Conservation (phyloP, 2,113 vertebrate species). For the Tenrec ecaudatus region DNA sequence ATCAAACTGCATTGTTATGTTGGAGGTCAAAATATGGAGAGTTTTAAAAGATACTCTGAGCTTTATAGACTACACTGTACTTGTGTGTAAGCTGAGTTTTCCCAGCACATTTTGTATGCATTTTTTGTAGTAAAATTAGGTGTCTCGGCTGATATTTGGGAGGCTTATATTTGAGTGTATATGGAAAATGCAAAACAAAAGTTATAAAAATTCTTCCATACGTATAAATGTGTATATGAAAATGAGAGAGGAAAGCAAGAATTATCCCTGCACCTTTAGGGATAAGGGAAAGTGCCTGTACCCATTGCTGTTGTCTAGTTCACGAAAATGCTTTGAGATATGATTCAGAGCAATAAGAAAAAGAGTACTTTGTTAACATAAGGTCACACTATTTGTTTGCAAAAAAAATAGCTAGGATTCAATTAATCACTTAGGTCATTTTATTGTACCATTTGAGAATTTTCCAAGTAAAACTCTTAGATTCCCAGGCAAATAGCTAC, state of each 20-base stretch:
- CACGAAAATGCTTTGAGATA: background rate
- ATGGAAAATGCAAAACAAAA: no score
- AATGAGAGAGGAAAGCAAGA: background rate
- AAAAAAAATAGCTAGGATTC: background rate
- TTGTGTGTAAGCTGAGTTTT: no score
- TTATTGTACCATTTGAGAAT: background rate
- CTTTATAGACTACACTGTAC: background rate
- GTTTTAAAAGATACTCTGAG: background rate
- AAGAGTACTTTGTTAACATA: background rate
- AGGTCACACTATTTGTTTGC: background rate
- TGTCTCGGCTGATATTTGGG: no score
- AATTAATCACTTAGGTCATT: background rate
- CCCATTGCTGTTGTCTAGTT: no score
- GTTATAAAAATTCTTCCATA: no score
- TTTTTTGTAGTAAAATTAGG: no score
- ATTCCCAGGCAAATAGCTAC: background rate
- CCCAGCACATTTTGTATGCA: no score
- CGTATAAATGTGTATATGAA: background rate
- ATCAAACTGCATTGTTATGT: background rate
- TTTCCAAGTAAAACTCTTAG: background rate
- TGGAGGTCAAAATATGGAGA: background rate
- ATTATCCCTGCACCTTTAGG: background rate
- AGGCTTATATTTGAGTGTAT: no score
- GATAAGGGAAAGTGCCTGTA: no score
- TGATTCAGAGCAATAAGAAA: background rate